A percentile compares a stretch with the other conserved stretches of the same genome.
These are phyloP conservation scores for Agapostemon virescens DNA, from an alignment of 2,888 invertebrate genomes.

Conservation along the genomic window DNA sequence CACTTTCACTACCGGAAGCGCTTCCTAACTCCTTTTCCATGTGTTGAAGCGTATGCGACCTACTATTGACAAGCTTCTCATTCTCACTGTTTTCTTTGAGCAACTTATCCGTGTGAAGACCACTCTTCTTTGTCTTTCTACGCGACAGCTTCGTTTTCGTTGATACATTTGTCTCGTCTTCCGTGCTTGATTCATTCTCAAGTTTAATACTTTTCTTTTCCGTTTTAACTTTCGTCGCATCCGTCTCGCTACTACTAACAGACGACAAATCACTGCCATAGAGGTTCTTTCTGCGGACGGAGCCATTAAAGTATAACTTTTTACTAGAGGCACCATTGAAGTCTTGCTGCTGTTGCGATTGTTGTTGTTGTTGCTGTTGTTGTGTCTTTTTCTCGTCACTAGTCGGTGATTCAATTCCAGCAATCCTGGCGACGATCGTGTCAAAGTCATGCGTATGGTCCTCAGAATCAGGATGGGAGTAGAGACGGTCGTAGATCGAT, in stretches of 20 bases:
- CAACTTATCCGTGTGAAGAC: constrained; percentile 79
- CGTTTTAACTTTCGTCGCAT: constrained; percentile 65
- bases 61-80: constrained; percentile 71
- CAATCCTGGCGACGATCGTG: constrained; percentile 86
- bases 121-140: constrained; percentile 74
- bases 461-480: constrained; percentile 87
- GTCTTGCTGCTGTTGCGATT: constrained; percentile 78
- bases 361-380: constrained; percentile 38
- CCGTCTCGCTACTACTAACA: constrained; percentile 81
- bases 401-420: constrained; percentile 83
- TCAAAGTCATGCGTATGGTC: constrained; percentile 87
- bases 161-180: constrained; percentile 81
- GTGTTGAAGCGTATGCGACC: constrained; percentile 85
- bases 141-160: constrained; percentile 58
- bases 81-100: constrained; percentile 79
- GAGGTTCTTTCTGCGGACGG: constrained; percentile 84
- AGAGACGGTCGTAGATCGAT: constrained; percentile 92
- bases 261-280: constrained; percentile 85
- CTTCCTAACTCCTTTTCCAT: constrained; percentile 89
- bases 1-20: constrained; percentile 88
- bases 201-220: constrained; percentile 72
- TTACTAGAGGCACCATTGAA: constrained; percentile 86
- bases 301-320: constrained; percentile 89
- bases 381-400: constrained; percentile 84
- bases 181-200: constrained; percentile 83